Evolutionary conservation across 2,113 vertebrate species (phyloP).

Genomic region (Tragelaphus scriptus): DNA sequence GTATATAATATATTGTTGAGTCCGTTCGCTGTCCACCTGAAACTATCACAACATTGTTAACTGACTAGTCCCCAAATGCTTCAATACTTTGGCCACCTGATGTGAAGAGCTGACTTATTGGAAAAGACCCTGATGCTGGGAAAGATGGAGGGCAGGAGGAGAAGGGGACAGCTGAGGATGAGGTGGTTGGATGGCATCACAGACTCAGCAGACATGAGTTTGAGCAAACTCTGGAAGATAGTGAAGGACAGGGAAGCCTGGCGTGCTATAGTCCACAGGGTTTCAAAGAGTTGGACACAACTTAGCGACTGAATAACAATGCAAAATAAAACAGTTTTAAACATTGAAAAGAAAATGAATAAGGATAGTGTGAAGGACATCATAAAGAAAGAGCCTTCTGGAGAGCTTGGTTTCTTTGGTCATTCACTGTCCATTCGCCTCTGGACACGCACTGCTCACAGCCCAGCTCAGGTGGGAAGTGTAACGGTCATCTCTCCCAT

Average conservation of each 20-base stretch:
- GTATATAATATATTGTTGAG: neutral
- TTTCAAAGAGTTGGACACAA: neutral
- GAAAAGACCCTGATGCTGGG: neutral
- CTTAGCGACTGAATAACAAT: neutral
- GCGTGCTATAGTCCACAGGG: fast-evolving
- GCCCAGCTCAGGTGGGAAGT: fast-evolving
- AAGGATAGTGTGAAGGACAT: neutral
- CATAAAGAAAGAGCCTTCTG: neutral
- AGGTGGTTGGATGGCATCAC: neutral
- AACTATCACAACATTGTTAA: neutral
- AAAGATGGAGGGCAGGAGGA: neutral
- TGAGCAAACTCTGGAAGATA: neutral
- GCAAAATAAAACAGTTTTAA: neutral
- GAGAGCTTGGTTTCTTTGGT: fast-evolving
- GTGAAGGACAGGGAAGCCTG: neutral
- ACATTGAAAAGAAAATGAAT: neutral
- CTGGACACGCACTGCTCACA: fast-evolving
- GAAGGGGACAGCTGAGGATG: neutral
- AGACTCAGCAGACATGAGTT: fast-evolving
- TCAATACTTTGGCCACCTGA: neutral
- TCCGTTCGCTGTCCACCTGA: neutral
- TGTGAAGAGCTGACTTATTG: neutral
- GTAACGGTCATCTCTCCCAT: fast-evolving
- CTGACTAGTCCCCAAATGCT: neutral
- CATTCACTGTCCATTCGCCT: fast-evolving